These are phyloP conservation scores for Euzophera pinguis DNA, from an alignment of 2,888 invertebrate genomes.

Conservation along the genomic window DNA sequence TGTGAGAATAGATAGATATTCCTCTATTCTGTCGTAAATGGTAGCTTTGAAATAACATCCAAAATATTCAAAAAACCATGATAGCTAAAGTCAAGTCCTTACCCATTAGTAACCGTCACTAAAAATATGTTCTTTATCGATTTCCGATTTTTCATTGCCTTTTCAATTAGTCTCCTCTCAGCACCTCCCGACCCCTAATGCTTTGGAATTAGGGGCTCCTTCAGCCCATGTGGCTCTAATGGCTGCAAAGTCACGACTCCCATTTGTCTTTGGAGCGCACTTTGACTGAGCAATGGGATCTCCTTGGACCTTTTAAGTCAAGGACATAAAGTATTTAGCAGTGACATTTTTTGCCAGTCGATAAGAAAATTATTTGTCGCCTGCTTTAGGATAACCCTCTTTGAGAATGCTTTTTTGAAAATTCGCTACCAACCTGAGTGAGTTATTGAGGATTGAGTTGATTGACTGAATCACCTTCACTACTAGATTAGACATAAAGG, in stretches of 20 bases:
- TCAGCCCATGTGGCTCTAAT: not conserved
- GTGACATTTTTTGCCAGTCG: not conserved
- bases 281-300: slow-evolving; percentile 26
- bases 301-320: slow-evolving; percentile 6
- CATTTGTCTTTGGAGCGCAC: slow-evolving; percentile 33
- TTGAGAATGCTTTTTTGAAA: too few relatives aligned
- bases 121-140: not conserved
- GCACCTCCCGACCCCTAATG: not conserved
- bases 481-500: too few relatives aligned
- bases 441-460: too few relatives aligned
- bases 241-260: slow-evolving; percentile 21
- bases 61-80: too few relatives aligned
- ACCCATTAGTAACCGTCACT: not conserved
- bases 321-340: not conserved
- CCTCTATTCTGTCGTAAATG: too few relatives aligned
- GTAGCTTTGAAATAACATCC: not conserved
- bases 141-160: not conserved
- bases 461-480: too few relatives aligned
- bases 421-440: too few relatives aligned
- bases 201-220: not conserved
- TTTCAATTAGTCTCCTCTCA: not conserved
- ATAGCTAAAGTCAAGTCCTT: too few relatives aligned
- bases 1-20: too few relatives aligned
- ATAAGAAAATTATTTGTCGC: too few relatives aligned
- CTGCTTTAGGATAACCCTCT: too few relatives aligned